Conservation (phyloP, 2,888 invertebrate genomes). For the Beris chalybata region DNA sequence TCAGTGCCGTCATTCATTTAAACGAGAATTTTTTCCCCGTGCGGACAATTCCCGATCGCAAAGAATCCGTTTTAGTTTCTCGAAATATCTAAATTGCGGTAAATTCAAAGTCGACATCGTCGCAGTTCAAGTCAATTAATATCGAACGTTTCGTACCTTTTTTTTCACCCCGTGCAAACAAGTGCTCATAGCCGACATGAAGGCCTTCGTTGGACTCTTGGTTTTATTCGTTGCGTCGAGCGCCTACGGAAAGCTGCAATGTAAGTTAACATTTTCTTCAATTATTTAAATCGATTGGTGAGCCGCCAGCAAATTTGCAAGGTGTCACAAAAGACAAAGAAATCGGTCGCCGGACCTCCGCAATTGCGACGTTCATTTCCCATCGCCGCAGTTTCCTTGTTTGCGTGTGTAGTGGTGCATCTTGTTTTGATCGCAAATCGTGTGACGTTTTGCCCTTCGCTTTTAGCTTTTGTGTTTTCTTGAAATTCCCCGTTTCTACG, state of each 20-base stretch:
- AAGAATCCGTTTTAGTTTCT: too few relatives aligned
- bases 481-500: not conserved
- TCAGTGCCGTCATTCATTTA: too few relatives aligned
- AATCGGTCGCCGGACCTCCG: not conserved
- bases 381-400: not conserved
- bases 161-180: slow-evolving; percentile 43
- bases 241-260: slow-evolving; percentile 63
- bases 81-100: too few relatives aligned
- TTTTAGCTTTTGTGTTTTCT: not conserved
- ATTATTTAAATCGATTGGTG: not conserved
- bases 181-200: slow-evolving; percentile 55
- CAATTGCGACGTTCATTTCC: not conserved
- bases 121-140: too few relatives aligned
- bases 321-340: not conserved
- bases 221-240: slow-evolving; percentile 50
- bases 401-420: not conserved
- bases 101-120: too few relatives aligned
- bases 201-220: slow-evolving; percentile 60
- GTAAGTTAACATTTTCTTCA: slow-evolving; percentile 61
- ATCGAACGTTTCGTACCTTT: too few relatives aligned
- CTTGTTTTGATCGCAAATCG: not conserved
- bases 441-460: slow-evolving; percentile 2
- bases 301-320: not conserved
- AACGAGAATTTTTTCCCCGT: too few relatives aligned
- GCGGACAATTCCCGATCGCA: too few relatives aligned